These are phyloP conservation scores for Pelochelys cantorii DNA, from an alignment of 2,797 vertebrate genomes.

Conservation along the genomic window DNA sequence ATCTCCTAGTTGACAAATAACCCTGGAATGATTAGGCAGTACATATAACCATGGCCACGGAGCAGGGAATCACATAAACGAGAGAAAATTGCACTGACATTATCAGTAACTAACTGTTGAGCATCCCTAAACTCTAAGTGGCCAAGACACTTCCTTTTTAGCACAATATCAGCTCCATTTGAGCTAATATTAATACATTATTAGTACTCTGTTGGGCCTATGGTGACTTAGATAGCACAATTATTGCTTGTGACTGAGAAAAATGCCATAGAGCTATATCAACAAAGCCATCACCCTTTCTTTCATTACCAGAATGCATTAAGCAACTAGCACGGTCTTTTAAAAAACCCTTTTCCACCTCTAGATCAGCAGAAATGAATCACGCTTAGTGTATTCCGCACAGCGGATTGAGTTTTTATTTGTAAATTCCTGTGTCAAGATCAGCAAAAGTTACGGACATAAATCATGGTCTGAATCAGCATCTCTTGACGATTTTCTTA, in stretches of 20 bases:
- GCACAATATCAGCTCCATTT: conserved; percentile 15
- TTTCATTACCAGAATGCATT: background rate
- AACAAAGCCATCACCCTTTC: conserved; percentile 12
- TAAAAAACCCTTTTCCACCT: conserved; percentile 28
- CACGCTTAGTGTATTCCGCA: background rate
- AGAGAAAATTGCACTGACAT: background rate
- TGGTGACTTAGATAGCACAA: conserved; percentile 33
- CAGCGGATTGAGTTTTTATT: background rate
- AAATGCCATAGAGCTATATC: conserved; percentile 34
- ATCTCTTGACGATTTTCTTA: background rate
- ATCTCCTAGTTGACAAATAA: background rate
- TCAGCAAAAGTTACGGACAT: background rate
- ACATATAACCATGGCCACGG: background rate
- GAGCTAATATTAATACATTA: background rate
- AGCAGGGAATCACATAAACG: background rate
- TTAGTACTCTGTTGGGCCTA: conserved; percentile 22
- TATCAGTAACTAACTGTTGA: background rate
- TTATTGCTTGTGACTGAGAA: conserved; percentile 52
- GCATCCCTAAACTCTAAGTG: background rate
- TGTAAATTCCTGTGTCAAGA: background rate
- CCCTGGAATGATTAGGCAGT: accelerated
- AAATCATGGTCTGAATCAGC: background rate
- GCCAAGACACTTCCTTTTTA: conserved; percentile 14
- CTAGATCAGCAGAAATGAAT: background rate
- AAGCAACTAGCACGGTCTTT: background rate